These are phyloP conservation scores for Alosa alosa DNA, from an alignment of 2,113 vertebrate species.

Conservation along the genomic window DNA sequence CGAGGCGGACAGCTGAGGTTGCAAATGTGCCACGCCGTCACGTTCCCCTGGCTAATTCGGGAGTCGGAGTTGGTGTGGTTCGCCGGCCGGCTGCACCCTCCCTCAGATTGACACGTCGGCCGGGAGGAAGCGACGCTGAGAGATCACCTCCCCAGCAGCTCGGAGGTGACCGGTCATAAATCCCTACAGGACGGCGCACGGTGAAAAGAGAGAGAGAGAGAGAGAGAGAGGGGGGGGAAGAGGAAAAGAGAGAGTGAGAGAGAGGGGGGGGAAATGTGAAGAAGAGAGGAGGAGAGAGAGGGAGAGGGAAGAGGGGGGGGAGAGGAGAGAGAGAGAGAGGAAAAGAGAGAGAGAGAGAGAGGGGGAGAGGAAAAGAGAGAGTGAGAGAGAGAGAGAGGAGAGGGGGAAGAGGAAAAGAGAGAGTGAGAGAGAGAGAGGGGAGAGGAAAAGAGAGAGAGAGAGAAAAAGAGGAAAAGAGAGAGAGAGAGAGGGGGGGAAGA, in stretches of 20 bases:
- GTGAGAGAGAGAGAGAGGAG: too few species aligned
- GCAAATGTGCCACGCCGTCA: slow-evolving; percentile 43
- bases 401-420: too few species aligned
- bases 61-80: slow-evolving; percentile 51
- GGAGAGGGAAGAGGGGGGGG: too few species aligned
- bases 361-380: too few species aligned
- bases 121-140: slow-evolving; percentile 53
- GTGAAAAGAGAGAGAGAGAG: slow-evolving; percentile 35
- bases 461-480: too few species aligned
- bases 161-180: slow-evolving; percentile 75
- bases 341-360: slow-evolving; percentile 15
- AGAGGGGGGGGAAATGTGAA: not conserved
- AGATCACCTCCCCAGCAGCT: slow-evolving; percentile 51
- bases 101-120: slow-evolving; percentile 60
- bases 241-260: not conserved
- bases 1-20: slow-evolving; percentile 42
- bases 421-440: too few species aligned
- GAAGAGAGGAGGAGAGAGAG: not conserved
- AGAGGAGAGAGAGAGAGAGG: too few species aligned
- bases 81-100: slow-evolving; percentile 47
- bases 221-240: slow-evolving; percentile 10
- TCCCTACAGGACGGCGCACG: slow-evolving; percentile 63
- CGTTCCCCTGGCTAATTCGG: slow-evolving; percentile 54
- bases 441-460: too few species aligned
- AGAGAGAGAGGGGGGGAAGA: too few species aligned